Conservation (phyloP, 2,113 vertebrate species). For the Dissostichus mawsoni region DNA sequence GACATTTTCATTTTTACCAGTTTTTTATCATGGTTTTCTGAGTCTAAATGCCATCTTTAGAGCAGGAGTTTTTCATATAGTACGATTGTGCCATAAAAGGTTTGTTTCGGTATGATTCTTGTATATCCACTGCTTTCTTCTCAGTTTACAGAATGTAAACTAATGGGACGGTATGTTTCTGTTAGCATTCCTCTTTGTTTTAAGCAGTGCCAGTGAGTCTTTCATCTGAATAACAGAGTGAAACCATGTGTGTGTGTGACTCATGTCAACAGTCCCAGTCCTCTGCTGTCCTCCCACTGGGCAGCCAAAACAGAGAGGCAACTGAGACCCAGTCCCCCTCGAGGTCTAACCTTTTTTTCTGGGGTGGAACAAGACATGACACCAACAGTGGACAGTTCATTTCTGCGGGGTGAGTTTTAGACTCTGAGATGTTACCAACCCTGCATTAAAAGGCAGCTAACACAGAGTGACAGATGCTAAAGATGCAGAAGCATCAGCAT, state of each 20-base stretch:
- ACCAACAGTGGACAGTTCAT: constrained; percentile 50
- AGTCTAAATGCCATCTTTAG: background rate
- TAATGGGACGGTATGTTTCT: constrained; percentile 55
- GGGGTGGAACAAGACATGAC: constrained; percentile 23
- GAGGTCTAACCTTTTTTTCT: constrained; percentile 48
- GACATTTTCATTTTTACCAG: too few relatives aligned
- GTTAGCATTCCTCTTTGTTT: constrained; percentile 42
- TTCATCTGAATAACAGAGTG: constrained; percentile 51
- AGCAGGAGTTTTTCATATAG: background rate
- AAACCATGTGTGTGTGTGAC: constrained; percentile 50
- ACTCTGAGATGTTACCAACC: background rate
- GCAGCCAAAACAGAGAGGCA: constrained; percentile 3
- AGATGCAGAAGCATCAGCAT: constrained; percentile 18
- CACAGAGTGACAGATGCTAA: constrained; percentile 57
- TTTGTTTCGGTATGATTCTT: constrained; percentile 27
- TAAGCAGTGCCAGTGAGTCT: constrained; percentile 39
- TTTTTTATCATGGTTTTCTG: background rate
- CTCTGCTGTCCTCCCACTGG: constrained; percentile 3
- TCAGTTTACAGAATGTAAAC: constrained; percentile 43
- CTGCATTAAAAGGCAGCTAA: constrained; percentile 34
- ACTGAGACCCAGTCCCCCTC: background rate
- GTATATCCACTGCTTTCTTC: background rate
- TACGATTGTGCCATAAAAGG: constrained; percentile 50
- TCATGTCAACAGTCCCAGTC: constrained; percentile 22
- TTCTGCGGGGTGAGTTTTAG: constrained; percentile 35